Evolutionary conservation across 2,113 vertebrate genomes (phyloP).

Genomic region (Lasiurus cinereus): DNA sequence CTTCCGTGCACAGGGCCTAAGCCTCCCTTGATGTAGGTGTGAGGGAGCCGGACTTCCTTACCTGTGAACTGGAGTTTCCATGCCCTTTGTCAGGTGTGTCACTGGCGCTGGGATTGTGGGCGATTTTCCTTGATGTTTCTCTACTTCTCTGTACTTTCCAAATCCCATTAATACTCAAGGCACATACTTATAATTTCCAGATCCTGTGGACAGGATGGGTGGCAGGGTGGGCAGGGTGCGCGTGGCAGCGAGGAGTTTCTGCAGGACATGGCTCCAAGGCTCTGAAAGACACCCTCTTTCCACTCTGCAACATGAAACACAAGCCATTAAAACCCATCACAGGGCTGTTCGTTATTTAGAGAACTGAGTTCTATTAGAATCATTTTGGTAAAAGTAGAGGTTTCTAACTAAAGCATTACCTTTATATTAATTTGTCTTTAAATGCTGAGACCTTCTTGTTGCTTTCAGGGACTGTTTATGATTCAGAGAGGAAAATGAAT

Average conservation of each 20-base stretch:
- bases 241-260: not conserved
- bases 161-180: not conserved
- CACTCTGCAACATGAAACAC: not conserved
- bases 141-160: not conserved
- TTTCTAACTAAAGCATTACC: not conserved
- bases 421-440: not conserved
- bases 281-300: not conserved
- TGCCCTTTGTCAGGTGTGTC: not conserved
- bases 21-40: not conserved
- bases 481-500: not conserved
- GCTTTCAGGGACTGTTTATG: not conserved
- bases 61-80: not conserved
- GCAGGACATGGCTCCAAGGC: not conserved
- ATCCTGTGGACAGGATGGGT: not conserved
- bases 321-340: not conserved
- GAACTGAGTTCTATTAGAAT: not conserved
- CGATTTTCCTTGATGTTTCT: not conserved
- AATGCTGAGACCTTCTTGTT: not conserved
- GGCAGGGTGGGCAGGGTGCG: accelerated
- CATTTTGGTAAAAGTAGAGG: not conserved
- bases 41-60: not conserved
- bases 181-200: not conserved
- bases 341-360: not conserved
- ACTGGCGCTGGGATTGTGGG: not conserved
- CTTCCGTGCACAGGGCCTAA: not conserved